Conservation (phyloP, 2,797 vertebrate genomes). For the Potorous gilbertii region DNA sequence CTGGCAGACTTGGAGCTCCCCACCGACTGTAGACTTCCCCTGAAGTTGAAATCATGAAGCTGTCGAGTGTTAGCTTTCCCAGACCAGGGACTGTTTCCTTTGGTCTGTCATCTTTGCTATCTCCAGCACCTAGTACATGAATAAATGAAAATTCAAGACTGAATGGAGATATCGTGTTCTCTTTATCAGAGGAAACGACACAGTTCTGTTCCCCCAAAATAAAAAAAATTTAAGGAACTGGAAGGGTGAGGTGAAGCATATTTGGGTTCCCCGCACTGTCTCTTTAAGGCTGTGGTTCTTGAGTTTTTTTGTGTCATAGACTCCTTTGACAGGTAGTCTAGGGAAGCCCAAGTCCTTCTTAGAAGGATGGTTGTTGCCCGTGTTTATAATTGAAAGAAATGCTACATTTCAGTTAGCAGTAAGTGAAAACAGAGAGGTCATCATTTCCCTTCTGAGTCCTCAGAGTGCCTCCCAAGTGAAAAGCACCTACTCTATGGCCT, state of each 20-base stretch:
- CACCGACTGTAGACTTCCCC: conserved; percentile 70
- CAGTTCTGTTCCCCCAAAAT: neutral
- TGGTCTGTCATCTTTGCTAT: neutral
- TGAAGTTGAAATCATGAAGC: conserved; percentile 68
- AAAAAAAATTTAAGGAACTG: conserved; percentile 52
- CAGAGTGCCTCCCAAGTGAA: neutral
- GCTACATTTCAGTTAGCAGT: neutral
- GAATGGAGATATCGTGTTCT: neutral
- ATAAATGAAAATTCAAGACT: neutral
- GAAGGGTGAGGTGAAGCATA: conserved; percentile 54
- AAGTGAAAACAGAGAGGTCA: neutral
- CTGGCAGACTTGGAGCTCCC: conserved; percentile 65
- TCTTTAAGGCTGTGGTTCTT: conserved; percentile 33
- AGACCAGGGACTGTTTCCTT: neutral
- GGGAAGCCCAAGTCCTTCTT: neutral
- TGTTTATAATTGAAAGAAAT: neutral
- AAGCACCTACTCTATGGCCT: neutral
- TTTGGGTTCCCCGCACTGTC: conserved; percentile 61
- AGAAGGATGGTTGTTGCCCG: neutral
- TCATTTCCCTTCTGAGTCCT: neutral
- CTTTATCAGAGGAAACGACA: neutral
- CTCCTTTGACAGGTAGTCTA: neutral
- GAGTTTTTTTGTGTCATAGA: neutral
- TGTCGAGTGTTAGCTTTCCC: neutral
- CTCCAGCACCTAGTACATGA: neutral